phyloP scores from a whole-genome alignment of 1,140 invertebrate genomes.

The Apocrypta bakeri region DNA sequence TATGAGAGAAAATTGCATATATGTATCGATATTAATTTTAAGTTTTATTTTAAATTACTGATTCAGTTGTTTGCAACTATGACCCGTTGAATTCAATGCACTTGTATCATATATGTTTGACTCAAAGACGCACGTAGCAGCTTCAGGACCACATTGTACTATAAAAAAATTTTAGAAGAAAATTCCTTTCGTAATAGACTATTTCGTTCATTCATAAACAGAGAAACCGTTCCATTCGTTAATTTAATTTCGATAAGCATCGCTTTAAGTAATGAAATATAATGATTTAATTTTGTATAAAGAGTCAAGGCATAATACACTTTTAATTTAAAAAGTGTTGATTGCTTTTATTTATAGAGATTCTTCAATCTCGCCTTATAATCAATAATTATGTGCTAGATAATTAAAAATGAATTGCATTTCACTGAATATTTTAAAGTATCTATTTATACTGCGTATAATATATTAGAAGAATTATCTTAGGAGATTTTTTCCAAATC shows the following conservation, averaged over 20 bases:
- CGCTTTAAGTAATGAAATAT: not conserved
- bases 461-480: too few relatives aligned
- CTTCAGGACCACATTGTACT: not conserved
- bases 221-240: constrained; percentile 1
- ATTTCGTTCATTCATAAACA: not conserved
- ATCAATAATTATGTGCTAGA: too few relatives aligned
- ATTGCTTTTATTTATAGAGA: not conserved
- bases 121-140: too few relatives aligned
- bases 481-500: too few relatives aligned
- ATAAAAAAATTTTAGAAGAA: not conserved
- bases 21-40: too few relatives aligned
- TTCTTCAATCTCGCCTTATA: too few relatives aligned
- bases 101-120: not conserved
- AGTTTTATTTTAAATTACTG: too few relatives aligned
- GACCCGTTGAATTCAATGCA: not conserved
- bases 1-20: too few relatives aligned
- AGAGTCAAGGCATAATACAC: not conserved
- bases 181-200: not conserved
- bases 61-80: not conserved
- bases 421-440: not conserved
- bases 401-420: not conserved
- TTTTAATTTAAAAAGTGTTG: not conserved
- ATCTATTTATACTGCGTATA: not conserved
- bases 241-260: constrained; percentile 9
- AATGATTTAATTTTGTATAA: not conserved